Evolutionary conservation across 2,888 invertebrate genomes (phyloP).

Genomic region (Mesochorus sp.): DNA sequence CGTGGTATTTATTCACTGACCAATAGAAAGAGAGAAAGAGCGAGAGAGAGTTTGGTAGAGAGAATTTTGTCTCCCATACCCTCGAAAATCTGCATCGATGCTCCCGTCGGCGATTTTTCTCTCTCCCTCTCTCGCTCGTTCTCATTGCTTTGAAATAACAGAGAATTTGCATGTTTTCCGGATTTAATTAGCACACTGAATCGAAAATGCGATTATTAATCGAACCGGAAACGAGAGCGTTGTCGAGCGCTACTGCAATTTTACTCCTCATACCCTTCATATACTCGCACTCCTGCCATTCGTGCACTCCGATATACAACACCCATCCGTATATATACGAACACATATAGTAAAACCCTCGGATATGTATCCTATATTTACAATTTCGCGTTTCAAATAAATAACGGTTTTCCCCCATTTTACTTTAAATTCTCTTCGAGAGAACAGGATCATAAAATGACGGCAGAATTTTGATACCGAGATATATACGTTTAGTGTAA

Average conservation of each 20-base stretch:
- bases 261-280: slow-evolving; percentile 7
- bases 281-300: background rate
- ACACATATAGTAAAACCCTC: background rate
- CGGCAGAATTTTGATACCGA: too few relatives aligned
- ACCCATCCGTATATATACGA: background rate
- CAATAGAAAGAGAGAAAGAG: slow-evolving; percentile 2
- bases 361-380: slow-evolving; percentile 67
- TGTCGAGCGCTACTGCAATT: slow-evolving; percentile 61
- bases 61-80: slow-evolving; percentile 29
- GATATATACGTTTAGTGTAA: too few relatives aligned
- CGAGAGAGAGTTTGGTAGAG: background rate
- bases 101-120: slow-evolving; percentile 46
- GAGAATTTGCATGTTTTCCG: slow-evolving; percentile 80
- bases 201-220: slow-evolving; percentile 79
- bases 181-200: slow-evolving; percentile 79
- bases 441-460: too few relatives aligned
- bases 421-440: slow-evolving; percentile 38
- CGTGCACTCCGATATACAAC: background rate
- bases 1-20: slow-evolving; percentile 44
- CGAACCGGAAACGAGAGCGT: slow-evolving; percentile 69
- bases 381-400: slow-evolving; percentile 70
- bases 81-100: slow-evolving; percentile 50
- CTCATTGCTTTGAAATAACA: slow-evolving; percentile 75
- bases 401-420: slow-evolving; percentile 58
- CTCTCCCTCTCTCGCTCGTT: slow-evolving; percentile 60